Evolutionary conservation across 2,888 invertebrate species (phyloP).

Genomic region (Siphlonurus alternatus): DNA sequence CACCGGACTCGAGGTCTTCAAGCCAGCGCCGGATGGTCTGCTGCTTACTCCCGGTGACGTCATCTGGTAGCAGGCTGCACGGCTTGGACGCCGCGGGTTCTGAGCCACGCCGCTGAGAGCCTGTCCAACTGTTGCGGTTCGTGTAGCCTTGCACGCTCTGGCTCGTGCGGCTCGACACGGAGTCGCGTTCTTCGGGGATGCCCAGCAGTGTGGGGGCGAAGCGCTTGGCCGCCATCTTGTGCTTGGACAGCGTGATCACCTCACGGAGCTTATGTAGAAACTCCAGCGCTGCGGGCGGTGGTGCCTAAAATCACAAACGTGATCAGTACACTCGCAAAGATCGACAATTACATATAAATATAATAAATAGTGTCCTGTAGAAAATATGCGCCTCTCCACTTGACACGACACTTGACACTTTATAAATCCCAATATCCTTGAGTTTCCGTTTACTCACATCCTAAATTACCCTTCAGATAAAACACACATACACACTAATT

Average conservation of each 20-base stretch:
- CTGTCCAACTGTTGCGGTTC: not conserved
- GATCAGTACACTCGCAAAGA: conserved; percentile 13
- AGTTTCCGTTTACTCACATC: too few species aligned
- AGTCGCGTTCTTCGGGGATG: conserved; percentile 66
- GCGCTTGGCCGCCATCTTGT: conserved; percentile 67
- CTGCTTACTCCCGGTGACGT: conserved; percentile 48
- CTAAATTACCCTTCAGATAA: too few species aligned
- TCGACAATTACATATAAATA: conserved; percentile 5
- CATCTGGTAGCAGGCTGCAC: not conserved
- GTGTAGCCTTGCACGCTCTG: not conserved
- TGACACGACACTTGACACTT: too few species aligned
- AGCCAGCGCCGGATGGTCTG: conserved; percentile 58
- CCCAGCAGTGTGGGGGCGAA: conserved; percentile 60
- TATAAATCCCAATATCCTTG: too few species aligned
- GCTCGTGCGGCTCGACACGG: not conserved
- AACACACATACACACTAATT: too few species aligned
- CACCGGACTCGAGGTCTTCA: conserved; percentile 36
- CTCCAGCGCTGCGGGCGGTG: conserved; percentile 78
- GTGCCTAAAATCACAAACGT: conserved; percentile 46
- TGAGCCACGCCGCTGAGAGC: not conserved
- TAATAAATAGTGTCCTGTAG: conserved; percentile 3
- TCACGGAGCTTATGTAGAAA: conserved; percentile 78
- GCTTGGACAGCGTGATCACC: conserved; percentile 77
- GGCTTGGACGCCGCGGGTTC: not conserved
- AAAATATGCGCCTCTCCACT: not conserved